Evolutionary conservation across 1,140 invertebrate genomes (phyloP).

Genomic region (Drosophila sp.): DNA sequence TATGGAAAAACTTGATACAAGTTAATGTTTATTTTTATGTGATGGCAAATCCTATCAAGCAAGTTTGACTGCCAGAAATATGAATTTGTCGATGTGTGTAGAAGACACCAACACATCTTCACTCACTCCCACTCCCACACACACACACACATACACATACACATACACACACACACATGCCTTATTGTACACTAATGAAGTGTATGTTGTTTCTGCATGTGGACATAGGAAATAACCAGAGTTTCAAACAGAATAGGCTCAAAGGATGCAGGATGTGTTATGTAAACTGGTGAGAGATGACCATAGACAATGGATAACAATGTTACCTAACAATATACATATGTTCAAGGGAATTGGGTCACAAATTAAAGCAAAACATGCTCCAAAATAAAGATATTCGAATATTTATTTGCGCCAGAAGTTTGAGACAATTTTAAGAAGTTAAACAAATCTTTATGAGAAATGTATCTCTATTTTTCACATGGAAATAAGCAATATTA

Average conservation of each 20-base stretch:
- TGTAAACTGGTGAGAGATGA: constrained; percentile 48
- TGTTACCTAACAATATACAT: not conserved
- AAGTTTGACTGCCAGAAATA: constrained; percentile 24
- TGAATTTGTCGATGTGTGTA: constrained; percentile 3
- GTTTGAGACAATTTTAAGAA: too few species aligned
- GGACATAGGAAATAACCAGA: constrained; percentile 42
- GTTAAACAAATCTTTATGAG: too few species aligned
- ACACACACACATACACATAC: constrained; percentile 8
- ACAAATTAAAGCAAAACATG: not conserved
- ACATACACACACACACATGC: constrained; percentile 9
- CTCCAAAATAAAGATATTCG: not conserved
- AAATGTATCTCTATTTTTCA: too few species aligned
- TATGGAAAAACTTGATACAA: too few species aligned
- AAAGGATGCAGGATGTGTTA: constrained; percentile 17
- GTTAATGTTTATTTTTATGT: too few species aligned
- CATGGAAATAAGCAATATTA: too few species aligned
- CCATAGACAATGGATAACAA: constrained; percentile 2
- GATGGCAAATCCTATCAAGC: constrained; percentile 3
- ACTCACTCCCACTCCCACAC: too few species aligned
- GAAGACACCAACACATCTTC: too few species aligned
- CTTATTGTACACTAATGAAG: not conserved
- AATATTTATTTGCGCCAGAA: too few species aligned
- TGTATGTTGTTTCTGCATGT: not conserved
- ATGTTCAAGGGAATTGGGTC: too few species aligned
- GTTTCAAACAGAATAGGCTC: constrained; percentile 4